A percentile compares a stretch with the other conserved stretches of the same genome.
These are phyloP conservation scores for Chaenodraco wilsoni DNA, from an alignment of 2,797 vertebrate species.

Conservation along the genomic window DNA sequence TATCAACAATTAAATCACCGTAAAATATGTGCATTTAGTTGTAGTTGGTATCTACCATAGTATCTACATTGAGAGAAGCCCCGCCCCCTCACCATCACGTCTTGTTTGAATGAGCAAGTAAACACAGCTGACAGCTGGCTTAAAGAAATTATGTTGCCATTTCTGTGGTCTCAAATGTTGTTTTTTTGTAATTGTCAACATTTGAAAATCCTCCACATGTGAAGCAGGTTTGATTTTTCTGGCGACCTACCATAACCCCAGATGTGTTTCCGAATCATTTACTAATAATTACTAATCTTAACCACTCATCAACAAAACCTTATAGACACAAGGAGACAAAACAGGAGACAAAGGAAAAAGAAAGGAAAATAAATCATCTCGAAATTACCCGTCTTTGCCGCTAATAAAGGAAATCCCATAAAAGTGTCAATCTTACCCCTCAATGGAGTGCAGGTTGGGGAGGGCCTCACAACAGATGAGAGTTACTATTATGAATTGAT, in stretches of 20 bases:
- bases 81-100: no score
- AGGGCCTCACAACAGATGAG: constrained; percentile 22
- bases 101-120: no score
- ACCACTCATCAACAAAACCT: constrained; percentile 23
- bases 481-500: constrained; percentile 47
- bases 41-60: no score
- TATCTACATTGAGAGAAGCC: no score
- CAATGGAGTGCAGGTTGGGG: not conserved
- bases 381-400: constrained; percentile 25
- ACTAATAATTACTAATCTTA: not conserved
- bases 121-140: no score
- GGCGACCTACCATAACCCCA: not conserved
- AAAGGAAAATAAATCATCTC: not conserved
- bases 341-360: not conserved
- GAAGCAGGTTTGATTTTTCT: not conserved
- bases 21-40: no score
- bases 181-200: no score
- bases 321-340: constrained; percentile 8
- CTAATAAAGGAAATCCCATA: constrained; percentile 36
- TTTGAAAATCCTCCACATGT: no score
- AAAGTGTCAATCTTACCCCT: constrained; percentile 37
- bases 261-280: not conserved
- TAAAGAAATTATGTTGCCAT: no score
- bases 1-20: no score
- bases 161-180: no score